A percentile compares a stretch with the other conserved stretches of the same genome.
These are phyloP conservation scores for Heliocidaris erythrogramma DNA, from an alignment of 35 echinoderm and acorn worm species.

Conservation along the genomic window DNA sequence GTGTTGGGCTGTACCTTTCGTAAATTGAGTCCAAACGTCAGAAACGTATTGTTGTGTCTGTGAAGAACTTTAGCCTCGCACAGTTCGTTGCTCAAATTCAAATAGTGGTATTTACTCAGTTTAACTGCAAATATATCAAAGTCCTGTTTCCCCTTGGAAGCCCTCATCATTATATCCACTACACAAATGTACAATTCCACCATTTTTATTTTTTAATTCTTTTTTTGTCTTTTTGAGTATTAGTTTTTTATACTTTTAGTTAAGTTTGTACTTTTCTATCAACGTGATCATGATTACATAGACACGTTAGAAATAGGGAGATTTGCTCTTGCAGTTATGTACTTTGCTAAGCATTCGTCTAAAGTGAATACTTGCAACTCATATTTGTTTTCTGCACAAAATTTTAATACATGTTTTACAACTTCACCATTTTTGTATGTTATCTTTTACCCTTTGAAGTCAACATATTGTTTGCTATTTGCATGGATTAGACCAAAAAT, in stretches of 20 bases:
- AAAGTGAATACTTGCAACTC: not conserved
- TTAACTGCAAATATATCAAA: not conserved
- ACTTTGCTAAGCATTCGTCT: not conserved
- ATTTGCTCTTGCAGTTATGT: not conserved
- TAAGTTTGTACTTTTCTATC: no score
- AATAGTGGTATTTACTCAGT: not conserved
- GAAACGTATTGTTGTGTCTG: not conserved
- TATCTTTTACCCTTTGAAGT: not conserved
- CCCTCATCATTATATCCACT: not conserved
- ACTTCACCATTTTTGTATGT: not conserved
- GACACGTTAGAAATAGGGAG: no score
- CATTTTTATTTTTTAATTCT: not conserved
- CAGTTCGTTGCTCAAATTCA: not conserved
- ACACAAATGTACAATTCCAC: not conserved
- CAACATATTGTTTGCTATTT: not conserved
- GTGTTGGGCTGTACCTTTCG: no score
- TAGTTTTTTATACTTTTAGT: no score
- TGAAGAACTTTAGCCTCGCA: not conserved
- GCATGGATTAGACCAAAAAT: slow-evolving; percentile 6
- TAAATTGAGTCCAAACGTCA: no score
- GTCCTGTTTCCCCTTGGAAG: not conserved
- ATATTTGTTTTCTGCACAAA: not conserved
- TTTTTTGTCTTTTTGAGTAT: not conserved
- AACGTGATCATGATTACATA: no score
- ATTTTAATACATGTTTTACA: not conserved